Evolutionary conservation across 2,113 vertebrate genomes (phyloP).

Genomic region (Mirza zaza): DNA sequence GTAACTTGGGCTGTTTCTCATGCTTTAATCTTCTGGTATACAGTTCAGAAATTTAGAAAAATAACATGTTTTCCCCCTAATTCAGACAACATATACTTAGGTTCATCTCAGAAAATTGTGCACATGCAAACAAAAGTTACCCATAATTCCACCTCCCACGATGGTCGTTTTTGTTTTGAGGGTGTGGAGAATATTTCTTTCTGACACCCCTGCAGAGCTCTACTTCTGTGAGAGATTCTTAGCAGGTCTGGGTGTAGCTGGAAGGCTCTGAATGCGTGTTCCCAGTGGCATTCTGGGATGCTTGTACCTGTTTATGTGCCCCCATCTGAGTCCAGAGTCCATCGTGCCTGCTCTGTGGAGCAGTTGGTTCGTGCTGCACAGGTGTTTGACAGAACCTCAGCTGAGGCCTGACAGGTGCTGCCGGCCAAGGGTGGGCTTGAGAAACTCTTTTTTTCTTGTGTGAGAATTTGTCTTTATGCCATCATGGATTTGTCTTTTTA

Average conservation of each 20-base stretch:
- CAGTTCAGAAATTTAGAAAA: neutral
- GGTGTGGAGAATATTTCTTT: neutral
- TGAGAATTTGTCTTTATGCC: neutral
- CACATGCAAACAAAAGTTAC: neutral
- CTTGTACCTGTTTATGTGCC: fast-evolving
- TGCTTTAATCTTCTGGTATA: neutral
- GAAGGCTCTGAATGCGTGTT: neutral
- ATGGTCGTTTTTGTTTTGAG: neutral
- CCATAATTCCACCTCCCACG: neutral
- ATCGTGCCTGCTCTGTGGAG: neutral
- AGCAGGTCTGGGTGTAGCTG: neutral
- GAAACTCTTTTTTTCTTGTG: neutral
- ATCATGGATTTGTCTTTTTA: neutral
- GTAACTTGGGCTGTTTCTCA: neutral
- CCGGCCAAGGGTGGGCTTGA: neutral
- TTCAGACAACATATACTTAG: neutral
- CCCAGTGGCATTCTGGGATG: neutral
- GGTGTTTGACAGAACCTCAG: neutral
- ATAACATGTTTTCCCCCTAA: neutral
- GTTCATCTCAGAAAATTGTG: neutral
- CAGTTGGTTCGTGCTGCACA: no score
- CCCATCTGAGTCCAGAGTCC: neutral
- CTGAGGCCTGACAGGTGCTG: neutral
- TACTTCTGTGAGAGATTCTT: neutral
- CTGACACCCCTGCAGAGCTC: neutral